These are phyloP conservation scores for Notarius quadriscutis DNA, from an alignment of 2,113 vertebrate genomes.

Conservation along the genomic window DNA sequence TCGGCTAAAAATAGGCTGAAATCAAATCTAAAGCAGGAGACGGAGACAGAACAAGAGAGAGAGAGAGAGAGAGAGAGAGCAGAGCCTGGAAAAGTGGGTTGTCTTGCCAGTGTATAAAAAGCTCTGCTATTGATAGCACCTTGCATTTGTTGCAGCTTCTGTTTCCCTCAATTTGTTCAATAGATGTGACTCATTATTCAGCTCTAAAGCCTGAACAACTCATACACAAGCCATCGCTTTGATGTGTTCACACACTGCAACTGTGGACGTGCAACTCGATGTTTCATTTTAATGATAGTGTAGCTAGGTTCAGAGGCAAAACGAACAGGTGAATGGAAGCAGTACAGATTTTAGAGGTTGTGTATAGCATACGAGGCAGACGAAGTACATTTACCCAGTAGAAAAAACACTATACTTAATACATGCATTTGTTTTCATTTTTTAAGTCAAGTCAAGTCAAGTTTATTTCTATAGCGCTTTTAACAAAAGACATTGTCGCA, in stretches of 20 bases:
- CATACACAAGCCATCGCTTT: slow-evolving; percentile 4
- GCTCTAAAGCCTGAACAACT: background rate
- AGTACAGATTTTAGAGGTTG: background rate
- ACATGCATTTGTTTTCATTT: background rate
- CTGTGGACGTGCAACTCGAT: background rate
- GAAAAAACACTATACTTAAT: background rate
- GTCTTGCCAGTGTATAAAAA: slow-evolving; percentile 46
- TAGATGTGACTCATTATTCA: slow-evolving; percentile 21
- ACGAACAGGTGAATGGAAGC: background rate
- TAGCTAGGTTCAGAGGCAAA: background rate
- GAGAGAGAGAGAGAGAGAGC: slow-evolving; percentile 35
- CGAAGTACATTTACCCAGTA: background rate
- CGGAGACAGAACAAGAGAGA: slow-evolving; percentile 20
- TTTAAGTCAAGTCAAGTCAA: too few relatives aligned
- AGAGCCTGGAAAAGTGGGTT: slow-evolving; percentile 47
- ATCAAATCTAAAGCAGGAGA: slow-evolving; percentile 50
- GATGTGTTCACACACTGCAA: background rate
- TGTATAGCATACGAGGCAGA: background rate
- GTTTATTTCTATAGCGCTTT: too few relatives aligned
- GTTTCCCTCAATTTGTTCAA: slow-evolving; percentile 35
- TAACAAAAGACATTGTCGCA: too few relatives aligned
- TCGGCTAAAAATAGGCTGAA: slow-evolving; percentile 56
- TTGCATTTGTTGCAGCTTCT: slow-evolving; percentile 36
- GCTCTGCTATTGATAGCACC: slow-evolving; percentile 50
- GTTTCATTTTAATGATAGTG: background rate